phyloP scores from a whole-genome alignment of 2,113 vertebrate species.

The Larimichthys polyactis region DNA sequence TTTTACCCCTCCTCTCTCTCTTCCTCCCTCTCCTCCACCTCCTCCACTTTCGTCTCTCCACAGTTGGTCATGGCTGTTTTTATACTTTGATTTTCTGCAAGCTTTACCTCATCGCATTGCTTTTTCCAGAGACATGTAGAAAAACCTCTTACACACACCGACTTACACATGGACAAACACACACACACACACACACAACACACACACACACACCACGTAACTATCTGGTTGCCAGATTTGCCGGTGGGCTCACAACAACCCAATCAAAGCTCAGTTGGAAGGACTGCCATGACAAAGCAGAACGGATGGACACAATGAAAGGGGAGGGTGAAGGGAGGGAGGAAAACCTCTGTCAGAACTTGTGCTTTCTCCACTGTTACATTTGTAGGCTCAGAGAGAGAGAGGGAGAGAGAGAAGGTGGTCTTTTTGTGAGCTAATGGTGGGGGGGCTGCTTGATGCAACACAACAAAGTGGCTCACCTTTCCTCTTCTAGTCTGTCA shows the following conservation, averaged over 20 bases:
- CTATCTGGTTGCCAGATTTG: slow-evolving; percentile 64
- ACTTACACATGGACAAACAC: slow-evolving; percentile 45
- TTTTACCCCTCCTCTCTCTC: slow-evolving; percentile 35
- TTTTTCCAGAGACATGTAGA: slow-evolving; percentile 50
- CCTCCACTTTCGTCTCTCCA: slow-evolving; percentile 41
- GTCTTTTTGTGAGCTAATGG: slow-evolving; percentile 42
- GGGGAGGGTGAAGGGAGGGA: slow-evolving; percentile 27
- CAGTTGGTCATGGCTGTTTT: slow-evolving; percentile 66
- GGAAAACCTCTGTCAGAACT: slow-evolving; percentile 49
- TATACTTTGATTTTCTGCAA: slow-evolving; percentile 72
- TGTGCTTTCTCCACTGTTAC: slow-evolving; percentile 40
- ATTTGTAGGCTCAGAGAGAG: slow-evolving; percentile 31
- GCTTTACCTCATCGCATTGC: slow-evolving; percentile 71
- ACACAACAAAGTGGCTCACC: slow-evolving; percentile 46
- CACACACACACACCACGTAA: slow-evolving; percentile 24
- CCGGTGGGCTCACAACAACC: slow-evolving; percentile 59
- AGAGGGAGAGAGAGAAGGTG: slow-evolving; percentile 3
- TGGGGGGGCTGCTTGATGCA: slow-evolving; percentile 45
- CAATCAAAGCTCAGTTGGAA: slow-evolving; percentile 60
- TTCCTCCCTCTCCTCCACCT: background rate
- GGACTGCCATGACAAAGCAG: slow-evolving; percentile 63
- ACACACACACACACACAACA: slow-evolving; percentile 14
- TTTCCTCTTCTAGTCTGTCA: slow-evolving; percentile 38
- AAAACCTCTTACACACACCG: slow-evolving; percentile 52
- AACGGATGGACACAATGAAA: slow-evolving; percentile 62